These are phyloP conservation scores for Phenacoccus solenopsis DNA, from an alignment of 1,140 invertebrate genomes.

Conservation along the genomic window DNA sequence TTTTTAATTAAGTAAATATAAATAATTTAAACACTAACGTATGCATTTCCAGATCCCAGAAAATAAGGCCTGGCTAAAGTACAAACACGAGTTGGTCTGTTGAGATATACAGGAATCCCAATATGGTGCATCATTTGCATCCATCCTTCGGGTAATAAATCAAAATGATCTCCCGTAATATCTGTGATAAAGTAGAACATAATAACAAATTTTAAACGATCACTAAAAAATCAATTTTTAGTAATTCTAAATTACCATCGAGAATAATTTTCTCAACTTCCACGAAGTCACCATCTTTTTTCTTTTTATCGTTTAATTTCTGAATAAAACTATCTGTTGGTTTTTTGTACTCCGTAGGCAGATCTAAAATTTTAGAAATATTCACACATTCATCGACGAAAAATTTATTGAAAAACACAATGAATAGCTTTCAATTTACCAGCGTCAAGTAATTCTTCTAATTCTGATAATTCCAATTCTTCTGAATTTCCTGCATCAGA, in stretches of 20 bases:
- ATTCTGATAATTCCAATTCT: not conserved
- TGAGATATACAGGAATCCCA: slow-evolving; percentile 88
- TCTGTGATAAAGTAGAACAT: slow-evolving; percentile 25
- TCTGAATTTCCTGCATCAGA: not conserved
- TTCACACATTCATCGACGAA: not conserved
- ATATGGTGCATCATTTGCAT: slow-evolving; percentile 88
- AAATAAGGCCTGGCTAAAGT: slow-evolving; percentile 87
- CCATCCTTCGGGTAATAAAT: slow-evolving; percentile 95
- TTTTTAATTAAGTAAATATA: not conserved
- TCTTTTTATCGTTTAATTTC: slow-evolving; percentile 4
- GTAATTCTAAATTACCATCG: not conserved
- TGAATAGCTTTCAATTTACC: slow-evolving; percentile 51
- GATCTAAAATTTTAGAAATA: not conserved
- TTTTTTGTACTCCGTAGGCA: slow-evolving; percentile 5
- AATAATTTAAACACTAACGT: slow-evolving; percentile 41
- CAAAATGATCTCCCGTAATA: slow-evolving; percentile 59
- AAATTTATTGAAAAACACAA: slow-evolving; percentile 64
- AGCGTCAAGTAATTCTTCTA: not conserved
- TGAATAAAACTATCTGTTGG: not conserved
- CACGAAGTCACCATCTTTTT: not conserved
- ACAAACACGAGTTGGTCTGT: slow-evolving; percentile 70
- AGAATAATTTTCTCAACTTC: slow-evolving; percentile 6
- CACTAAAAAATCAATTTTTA: not conserved
- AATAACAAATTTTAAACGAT: not conserved
- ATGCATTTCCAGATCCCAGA: slow-evolving; percentile 79